Evolutionary conservation across 2,113 vertebrate genomes (phyloP).

Genomic region (Phainopepla nitens): DNA sequence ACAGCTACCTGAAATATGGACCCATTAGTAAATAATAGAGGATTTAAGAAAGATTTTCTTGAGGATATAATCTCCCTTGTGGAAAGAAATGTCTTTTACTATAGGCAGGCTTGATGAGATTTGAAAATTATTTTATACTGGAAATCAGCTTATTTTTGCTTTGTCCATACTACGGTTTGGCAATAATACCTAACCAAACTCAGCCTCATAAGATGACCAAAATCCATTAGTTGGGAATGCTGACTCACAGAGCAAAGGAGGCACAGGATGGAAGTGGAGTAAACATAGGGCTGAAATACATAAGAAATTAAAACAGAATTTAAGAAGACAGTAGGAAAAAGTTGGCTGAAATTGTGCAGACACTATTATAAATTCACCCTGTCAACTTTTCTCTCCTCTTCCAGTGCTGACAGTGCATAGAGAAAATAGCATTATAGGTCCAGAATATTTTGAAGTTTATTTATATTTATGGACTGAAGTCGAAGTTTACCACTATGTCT

Average conservation of each 20-base stretch:
- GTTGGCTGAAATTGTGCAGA: not conserved
- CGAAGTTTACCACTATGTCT: not conserved
- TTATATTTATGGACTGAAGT: not conserved
- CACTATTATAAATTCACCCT: not conserved
- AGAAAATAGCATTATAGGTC: not conserved
- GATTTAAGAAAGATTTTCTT: conserved; percentile 28
- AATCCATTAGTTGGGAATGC: not conserved
- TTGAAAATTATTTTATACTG: not conserved
- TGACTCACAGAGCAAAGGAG: not conserved
- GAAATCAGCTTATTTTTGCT: not conserved
- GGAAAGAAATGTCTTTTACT: not conserved
- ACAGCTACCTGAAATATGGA: conserved; percentile 50
- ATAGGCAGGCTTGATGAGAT: not conserved
- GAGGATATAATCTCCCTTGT: not conserved
- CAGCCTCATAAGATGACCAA: not conserved
- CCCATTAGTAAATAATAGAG: conserved; percentile 46
- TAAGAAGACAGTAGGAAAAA: not conserved
- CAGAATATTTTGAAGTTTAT: not conserved
- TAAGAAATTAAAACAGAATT: not conserved
- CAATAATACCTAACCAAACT: not conserved
- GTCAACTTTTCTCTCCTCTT: not conserved
- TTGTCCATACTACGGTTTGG: not conserved
- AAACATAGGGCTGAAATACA: not conserved
- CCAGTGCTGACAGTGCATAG: not conserved
- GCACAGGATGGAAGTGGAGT: not conserved